Conservation (phyloP, 2,113 vertebrate species). For the Todiramphus saurophagus region DNA sequence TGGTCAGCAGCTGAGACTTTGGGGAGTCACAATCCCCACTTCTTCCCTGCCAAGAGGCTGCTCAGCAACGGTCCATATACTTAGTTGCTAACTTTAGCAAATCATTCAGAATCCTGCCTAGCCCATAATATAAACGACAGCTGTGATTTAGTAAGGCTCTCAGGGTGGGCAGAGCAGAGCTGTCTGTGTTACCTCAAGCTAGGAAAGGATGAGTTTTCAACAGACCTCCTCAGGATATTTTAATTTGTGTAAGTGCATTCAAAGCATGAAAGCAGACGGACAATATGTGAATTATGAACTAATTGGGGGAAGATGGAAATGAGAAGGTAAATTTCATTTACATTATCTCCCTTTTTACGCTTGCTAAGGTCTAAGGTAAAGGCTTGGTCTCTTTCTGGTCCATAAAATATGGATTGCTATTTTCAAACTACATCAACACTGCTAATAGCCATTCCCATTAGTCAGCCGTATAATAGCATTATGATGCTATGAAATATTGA, state of each 20-base stretch:
- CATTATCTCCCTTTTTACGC: slow-evolving; percentile 73
- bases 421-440: slow-evolving; percentile 82
- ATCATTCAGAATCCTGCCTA: background rate
- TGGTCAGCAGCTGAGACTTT: background rate
- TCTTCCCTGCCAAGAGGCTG: background rate
- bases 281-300: slow-evolving; percentile 72
- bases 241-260: slow-evolving; percentile 62
- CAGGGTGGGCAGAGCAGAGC: background rate
- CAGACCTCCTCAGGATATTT: slow-evolving; percentile 51
- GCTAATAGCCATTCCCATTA: slow-evolving; percentile 85
- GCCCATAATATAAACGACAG: background rate
- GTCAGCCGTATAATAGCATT: slow-evolving; percentile 78
- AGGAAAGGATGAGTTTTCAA: slow-evolving; percentile 53
- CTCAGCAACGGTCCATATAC: background rate
- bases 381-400: slow-evolving; percentile 76
- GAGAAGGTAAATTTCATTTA: slow-evolving; percentile 76
- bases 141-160: slow-evolving; percentile 29
- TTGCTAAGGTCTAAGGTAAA: slow-evolving; percentile 75
- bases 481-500: slow-evolving; percentile 90
- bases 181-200: slow-evolving; percentile 46
- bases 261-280: slow-evolving; percentile 67
- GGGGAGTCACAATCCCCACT: background rate
- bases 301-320: slow-evolving; percentile 70
- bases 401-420: slow-evolving; percentile 83
- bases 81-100: background rate